These are phyloP conservation scores for Irena cyanogastra DNA, from an alignment of 2,113 vertebrate genomes.

Conservation along the genomic window DNA sequence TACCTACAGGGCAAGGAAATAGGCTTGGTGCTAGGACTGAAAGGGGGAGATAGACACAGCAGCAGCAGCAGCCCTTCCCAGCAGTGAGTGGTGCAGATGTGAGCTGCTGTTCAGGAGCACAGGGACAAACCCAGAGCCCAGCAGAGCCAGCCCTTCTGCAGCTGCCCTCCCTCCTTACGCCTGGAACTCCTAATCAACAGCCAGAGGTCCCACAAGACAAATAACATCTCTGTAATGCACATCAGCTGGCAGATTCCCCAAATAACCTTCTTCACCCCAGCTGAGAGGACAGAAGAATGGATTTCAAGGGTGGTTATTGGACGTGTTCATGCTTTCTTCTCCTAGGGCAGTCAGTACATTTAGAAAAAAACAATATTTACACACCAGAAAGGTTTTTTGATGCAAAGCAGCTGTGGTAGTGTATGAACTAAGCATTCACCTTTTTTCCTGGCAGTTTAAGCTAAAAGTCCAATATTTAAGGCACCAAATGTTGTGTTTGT, in stretches of 20 bases:
- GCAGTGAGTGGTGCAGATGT: accelerated
- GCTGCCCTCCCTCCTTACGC: accelerated
- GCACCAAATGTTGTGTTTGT: not conserved
- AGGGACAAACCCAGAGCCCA: accelerated
- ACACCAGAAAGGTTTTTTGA: not conserved
- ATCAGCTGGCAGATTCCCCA: not conserved
- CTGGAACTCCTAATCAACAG: not conserved
- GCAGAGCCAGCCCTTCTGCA: not conserved
- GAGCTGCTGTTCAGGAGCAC: not conserved
- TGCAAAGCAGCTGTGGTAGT: not conserved
- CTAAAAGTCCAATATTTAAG: not conserved
- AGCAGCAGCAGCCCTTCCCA: not conserved
- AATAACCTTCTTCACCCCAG: not conserved
- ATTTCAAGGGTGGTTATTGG: not conserved
- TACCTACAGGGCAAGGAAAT: not conserved
- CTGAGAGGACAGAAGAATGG: not conserved
- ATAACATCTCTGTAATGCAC: not conserved
- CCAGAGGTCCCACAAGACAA: not conserved
- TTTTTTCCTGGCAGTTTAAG: not conserved
- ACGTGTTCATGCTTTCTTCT: not conserved
- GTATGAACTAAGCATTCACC: not conserved
- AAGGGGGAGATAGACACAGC: not conserved
- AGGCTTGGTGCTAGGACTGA: not conserved
- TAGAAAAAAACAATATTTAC: not conserved
- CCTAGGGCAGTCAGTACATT: not conserved